phyloP scores from a whole-genome alignment of 2,113 vertebrate genomes.

The Alaudala cheleensis region DNA sequence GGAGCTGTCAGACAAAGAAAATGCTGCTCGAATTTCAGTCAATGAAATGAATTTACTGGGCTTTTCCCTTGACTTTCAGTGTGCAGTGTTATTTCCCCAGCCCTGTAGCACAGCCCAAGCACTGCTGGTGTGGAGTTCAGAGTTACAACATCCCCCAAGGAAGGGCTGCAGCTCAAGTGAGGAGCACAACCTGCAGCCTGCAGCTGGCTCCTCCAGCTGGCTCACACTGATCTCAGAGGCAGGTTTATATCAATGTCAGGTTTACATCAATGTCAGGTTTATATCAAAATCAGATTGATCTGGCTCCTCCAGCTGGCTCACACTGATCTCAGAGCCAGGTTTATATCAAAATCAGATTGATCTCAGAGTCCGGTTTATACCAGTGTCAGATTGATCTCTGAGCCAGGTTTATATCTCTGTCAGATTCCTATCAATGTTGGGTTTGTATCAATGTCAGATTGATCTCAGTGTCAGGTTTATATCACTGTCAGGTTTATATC shows the following conservation, averaged over 20 bases:
- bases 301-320: too few species aligned
- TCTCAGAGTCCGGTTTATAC: accelerated
- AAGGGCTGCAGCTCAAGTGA: accelerated
- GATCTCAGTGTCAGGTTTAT: accelerated
- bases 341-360: accelerated
- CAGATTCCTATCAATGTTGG: not conserved
- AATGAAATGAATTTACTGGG: not conserved
- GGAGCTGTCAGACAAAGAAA: not conserved
- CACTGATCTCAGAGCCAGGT: accelerated
- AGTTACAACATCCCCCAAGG: not conserved
- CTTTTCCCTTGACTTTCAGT: conserved; percentile 48
- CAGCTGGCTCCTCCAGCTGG: not conserved
- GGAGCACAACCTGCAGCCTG: not conserved
- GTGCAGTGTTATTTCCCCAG: not conserved
- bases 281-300: not conserved
- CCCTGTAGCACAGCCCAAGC: accelerated
- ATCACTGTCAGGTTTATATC: accelerated
- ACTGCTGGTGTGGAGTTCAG: not conserved
- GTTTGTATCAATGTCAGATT: too few species aligned
- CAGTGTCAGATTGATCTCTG: accelerated
- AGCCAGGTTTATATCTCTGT: accelerated
- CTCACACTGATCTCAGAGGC: accelerated
- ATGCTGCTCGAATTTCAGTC: not conserved
- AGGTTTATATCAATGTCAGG: accelerated
- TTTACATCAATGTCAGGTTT: not conserved